These are phyloP conservation scores for Anabacerthia variegaticeps DNA, from an alignment of 2,797 vertebrate genomes.

Conservation along the genomic window DNA sequence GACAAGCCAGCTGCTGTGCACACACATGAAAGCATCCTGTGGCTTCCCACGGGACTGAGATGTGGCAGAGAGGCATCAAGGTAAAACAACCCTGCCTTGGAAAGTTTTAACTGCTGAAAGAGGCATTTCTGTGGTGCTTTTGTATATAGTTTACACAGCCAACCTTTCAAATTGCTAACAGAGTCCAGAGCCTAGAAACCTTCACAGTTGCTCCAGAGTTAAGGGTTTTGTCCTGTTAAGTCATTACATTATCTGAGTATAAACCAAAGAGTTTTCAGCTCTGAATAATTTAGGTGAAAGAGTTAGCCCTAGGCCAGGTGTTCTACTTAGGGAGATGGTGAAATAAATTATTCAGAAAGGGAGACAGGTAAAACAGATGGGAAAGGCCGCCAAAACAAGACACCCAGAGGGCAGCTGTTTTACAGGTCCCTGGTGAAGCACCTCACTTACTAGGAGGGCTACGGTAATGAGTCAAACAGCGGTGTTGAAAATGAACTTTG, in stretches of 20 bases:
- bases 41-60: background rate
- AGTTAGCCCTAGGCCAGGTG: slow-evolving; percentile 85
- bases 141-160: slow-evolving; percentile 30
- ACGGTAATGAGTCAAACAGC: slow-evolving; percentile 1
- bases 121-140: slow-evolving; percentile 28
- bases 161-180: slow-evolving; percentile 49
- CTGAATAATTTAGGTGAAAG: slow-evolving; percentile 86
- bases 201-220: slow-evolving; percentile 48
- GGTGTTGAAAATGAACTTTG: background rate
- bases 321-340: slow-evolving; percentile 84
- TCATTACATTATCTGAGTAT: slow-evolving; percentile 78
- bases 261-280: slow-evolving; percentile 77
- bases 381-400: slow-evolving; percentile 81
- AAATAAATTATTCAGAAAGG: slow-evolving; percentile 86
- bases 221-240: slow-evolving; percentile 67
- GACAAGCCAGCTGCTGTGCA: slow-evolving; percentile 1
- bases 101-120: background rate
- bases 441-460: background rate
- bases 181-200: slow-evolving; percentile 41
- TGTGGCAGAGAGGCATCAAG: background rate
- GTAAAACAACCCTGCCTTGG: background rate
- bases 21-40: background rate
- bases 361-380: slow-evolving; percentile 86
- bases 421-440: slow-evolving; percentile 54
- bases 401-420: slow-evolving; percentile 76